Evolutionary conservation across 2,113 vertebrate species (phyloP).

Genomic region (Bufo gargarizans): DNA sequence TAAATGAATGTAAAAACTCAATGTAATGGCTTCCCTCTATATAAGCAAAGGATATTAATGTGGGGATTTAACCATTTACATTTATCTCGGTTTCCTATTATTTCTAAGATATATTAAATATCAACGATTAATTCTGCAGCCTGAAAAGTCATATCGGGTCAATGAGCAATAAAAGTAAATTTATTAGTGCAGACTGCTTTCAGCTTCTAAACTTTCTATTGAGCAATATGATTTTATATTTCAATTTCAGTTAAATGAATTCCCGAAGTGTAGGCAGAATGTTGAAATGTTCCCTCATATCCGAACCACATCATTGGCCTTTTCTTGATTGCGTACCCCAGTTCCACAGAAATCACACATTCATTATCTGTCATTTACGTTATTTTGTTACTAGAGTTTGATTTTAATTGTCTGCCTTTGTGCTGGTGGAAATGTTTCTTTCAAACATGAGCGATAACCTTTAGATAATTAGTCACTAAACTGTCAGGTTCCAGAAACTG

Average conservation of each 20-base stretch:
- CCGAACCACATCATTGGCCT: constrained; percentile 3
- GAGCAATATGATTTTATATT: constrained; percentile 1
- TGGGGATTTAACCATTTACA: neutral
- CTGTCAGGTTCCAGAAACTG: constrained; percentile 48
- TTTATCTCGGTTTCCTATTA: neutral
- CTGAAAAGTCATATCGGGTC: neutral
- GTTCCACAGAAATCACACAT: constrained; percentile 2
- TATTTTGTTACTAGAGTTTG: constrained; percentile 31
- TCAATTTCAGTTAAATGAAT: neutral
- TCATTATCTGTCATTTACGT: constrained; percentile 24
- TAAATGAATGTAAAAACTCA: neutral
- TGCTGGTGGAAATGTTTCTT: constrained; percentile 47
- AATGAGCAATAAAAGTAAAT: neutral
- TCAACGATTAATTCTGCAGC: neutral
- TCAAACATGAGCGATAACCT: constrained; percentile 50
- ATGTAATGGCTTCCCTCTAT: neutral
- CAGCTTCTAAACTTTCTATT: neutral
- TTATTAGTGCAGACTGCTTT: neutral
- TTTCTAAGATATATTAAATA: neutral
- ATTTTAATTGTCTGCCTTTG: constrained; percentile 54
- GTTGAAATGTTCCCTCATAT: neutral
- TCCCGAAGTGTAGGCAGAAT: neutral
- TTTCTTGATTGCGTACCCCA: neutral
- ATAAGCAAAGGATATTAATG: neutral
- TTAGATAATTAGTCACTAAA: constrained; percentile 53